These are phyloP conservation scores for Callionymus lyra DNA, from an alignment of 2,113 vertebrate genomes.

Conservation along the genomic window DNA sequence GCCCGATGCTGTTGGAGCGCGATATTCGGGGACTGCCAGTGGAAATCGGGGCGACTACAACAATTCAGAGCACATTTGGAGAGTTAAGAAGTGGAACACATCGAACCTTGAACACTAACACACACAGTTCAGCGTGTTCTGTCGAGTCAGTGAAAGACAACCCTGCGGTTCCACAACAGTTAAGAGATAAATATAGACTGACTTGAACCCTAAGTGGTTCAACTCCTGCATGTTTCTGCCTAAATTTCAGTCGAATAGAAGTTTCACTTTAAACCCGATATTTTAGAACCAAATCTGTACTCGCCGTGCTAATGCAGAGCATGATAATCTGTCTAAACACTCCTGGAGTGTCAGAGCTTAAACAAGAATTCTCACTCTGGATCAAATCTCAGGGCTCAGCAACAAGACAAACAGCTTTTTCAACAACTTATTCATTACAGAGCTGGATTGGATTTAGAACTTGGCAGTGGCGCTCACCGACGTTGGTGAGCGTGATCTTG, in stretches of 20 bases:
- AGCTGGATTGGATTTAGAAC: constrained; percentile 13
- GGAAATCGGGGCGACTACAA: constrained; percentile 82
- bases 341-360: no score
- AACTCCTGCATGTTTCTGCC: constrained; percentile 21
- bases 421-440: no score
- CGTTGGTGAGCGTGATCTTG: constrained; percentile 79
- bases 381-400: no score
- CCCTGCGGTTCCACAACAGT: constrained; percentile 29
- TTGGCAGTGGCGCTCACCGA: constrained; percentile 74
- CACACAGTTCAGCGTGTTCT: constrained; percentile 9
- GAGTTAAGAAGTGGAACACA: constrained; percentile 7
- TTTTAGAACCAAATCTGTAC: no score
- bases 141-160: constrained; percentile 41
- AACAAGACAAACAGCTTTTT: no score
- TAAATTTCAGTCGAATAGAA: background rate
- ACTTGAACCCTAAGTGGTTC: constrained; percentile 19
- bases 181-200: constrained; percentile 36
- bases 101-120: background rate
- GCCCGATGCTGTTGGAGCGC: constrained; percentile 94
- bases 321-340: no score
- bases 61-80: constrained; percentile 2
- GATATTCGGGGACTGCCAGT: constrained; percentile 81
- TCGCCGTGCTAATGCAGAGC: no score
- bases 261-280: no score
- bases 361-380: no score